Conservation (phyloP, 2,113 vertebrate genomes). For the Mystacornis crossleyi region DNA sequence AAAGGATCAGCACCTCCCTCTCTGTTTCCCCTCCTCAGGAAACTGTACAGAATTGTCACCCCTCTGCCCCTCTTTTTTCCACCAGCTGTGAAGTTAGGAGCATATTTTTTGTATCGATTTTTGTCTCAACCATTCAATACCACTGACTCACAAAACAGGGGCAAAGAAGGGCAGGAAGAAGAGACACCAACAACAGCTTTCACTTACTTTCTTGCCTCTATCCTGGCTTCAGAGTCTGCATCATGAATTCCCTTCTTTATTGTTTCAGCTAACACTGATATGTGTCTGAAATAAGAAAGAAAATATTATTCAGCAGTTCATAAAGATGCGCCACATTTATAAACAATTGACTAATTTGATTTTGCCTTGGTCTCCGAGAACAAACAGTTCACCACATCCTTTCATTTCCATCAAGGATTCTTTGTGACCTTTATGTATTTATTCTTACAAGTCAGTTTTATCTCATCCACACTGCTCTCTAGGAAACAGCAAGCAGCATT, state of each 20-base stretch:
- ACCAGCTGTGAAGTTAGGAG: not conserved
- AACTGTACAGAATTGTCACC: not conserved
- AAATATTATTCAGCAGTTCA: slow-evolving; percentile 26
- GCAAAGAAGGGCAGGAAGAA: not conserved
- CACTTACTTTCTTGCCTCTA: slow-evolving; percentile 97
- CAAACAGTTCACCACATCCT: not conserved
- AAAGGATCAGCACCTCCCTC: not conserved
- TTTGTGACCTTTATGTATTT: not conserved
- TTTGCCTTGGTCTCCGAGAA: not conserved
- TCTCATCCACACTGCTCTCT: not conserved
- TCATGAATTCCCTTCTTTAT: slow-evolving; percentile 98
- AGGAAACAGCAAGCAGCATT: slow-evolving; percentile 49
- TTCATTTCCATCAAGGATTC: not conserved
- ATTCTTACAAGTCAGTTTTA: not conserved
- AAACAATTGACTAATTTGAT: not conserved
- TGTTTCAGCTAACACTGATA: slow-evolving; percentile 94
- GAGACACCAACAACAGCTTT: not conserved
- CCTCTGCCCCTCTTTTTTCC: not conserved
- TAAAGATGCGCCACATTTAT: not conserved
- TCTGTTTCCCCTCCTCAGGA: not conserved
- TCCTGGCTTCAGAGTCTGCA: slow-evolving; percentile 95
- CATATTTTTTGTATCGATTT: not conserved
- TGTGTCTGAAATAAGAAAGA: slow-evolving; percentile 84
- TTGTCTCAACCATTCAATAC: not conserved
- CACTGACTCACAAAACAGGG: not conserved